These are phyloP conservation scores for Ciconia nigra DNA, from an alignment of 2,797 vertebrate genomes.

Conservation along the genomic window DNA sequence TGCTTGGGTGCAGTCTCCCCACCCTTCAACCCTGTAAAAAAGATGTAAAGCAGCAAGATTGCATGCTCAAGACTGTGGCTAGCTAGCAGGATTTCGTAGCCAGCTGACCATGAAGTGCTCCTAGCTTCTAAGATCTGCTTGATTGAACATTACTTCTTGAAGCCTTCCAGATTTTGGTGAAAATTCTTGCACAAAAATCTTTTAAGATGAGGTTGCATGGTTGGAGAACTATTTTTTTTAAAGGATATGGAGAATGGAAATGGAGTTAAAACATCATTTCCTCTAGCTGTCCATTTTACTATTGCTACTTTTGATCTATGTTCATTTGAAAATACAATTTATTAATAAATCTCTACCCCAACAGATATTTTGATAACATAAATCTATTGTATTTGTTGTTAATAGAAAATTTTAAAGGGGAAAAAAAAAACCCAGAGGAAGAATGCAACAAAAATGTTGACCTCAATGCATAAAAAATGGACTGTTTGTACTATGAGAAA, in stretches of 20 bases:
- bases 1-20: not conserved
- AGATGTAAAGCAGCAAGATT: not conserved
- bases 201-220: not conserved
- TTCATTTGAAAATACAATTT: not conserved
- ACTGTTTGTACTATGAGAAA: conserved; percentile 19
- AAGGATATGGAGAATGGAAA: not conserved
- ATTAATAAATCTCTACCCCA: not conserved
- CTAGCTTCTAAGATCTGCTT: not conserved
- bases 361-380: not conserved
- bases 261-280: not conserved
- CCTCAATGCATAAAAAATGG: not conserved
- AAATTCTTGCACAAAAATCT: not conserved
- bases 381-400: not conserved
- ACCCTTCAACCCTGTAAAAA: not conserved
- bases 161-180: not conserved
- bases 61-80: not conserved
- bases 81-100: not conserved
- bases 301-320: not conserved
- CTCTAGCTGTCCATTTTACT: not conserved
- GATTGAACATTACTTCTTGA: not conserved
- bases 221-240: not conserved
- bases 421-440: not conserved
- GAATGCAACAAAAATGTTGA: not conserved
- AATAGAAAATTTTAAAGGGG: not conserved
- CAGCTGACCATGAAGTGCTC: not conserved